These are phyloP conservation scores for Hippocampus guttulatus DNA, from an alignment of 2,113 vertebrate species.

Conservation along the genomic window DNA sequence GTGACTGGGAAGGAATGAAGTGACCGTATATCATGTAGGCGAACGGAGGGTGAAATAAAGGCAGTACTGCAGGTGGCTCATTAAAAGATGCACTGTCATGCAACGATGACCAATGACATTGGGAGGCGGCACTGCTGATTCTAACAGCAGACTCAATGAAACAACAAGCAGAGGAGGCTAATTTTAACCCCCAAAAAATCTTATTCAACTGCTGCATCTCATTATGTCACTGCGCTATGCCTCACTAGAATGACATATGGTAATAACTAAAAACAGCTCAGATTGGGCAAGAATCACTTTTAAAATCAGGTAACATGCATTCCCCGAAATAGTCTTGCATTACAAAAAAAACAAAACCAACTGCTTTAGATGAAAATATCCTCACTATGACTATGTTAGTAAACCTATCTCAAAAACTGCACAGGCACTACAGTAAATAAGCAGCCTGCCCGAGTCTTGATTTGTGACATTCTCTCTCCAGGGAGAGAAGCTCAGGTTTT, in stretches of 20 bases:
- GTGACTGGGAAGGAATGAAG: conserved; percentile 17
- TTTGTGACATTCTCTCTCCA: conserved; percentile 33
- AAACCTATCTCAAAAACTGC: conserved; percentile 4
- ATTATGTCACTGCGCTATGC: conserved; percentile 10
- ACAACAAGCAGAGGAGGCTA: neutral
- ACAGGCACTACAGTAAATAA: conserved; percentile 8
- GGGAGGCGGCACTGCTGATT: conserved; percentile 35
- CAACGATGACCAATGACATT: conserved; percentile 2
- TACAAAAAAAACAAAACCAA: neutral
- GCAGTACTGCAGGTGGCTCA: conserved; percentile 15
- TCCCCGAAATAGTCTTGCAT: too few relatives aligned
- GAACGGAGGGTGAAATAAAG: conserved; percentile 35
- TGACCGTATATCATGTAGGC: conserved; percentile 15
- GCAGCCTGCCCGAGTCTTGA: conserved; percentile 11
- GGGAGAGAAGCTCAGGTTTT: conserved; percentile 22
- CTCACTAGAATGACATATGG: conserved; percentile 2
- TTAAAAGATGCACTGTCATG: conserved; percentile 27
- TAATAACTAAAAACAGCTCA: neutral
- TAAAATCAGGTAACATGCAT: neutral
- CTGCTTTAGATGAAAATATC: neutral
- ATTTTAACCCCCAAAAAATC: neutral
- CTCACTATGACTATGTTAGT: neutral
- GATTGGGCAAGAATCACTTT: neutral
- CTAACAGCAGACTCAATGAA: conserved; percentile 2
- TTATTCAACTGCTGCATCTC: neutral